phyloP scores from a whole-genome alignment of 1,140 invertebrate species.

The Atta colombica region DNA sequence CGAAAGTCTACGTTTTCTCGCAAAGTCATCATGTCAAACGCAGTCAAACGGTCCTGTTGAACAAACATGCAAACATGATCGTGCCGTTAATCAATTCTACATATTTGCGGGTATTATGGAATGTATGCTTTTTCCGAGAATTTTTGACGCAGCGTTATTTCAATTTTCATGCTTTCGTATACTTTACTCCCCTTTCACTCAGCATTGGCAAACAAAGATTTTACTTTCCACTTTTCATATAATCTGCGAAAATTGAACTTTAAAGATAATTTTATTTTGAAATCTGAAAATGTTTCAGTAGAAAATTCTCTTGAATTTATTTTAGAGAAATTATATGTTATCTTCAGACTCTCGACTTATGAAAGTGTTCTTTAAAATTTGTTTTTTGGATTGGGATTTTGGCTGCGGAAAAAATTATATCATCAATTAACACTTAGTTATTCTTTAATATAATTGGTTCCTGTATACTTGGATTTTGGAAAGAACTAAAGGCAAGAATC shows the following conservation, averaged over 20 bases:
- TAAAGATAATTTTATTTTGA: background rate
- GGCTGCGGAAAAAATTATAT: too few relatives aligned
- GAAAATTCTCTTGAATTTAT: background rate
- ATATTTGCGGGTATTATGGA: constrained; percentile 20
- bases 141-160: constrained; percentile 33
- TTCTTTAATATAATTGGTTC: too few relatives aligned
- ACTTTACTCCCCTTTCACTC: constrained; percentile 45
- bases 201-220: constrained; percentile 24
- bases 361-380: background rate
- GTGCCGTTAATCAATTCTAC: constrained; percentile 16
- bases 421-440: too few relatives aligned
- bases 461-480: too few relatives aligned
- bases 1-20: constrained; percentile 60
- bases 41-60: constrained; percentile 35
- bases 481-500: too few relatives aligned
- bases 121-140: constrained; percentile 22
- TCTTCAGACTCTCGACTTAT: background rate
- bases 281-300: background rate
- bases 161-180: constrained; percentile 43
- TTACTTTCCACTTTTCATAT: constrained; percentile 37
- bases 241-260: constrained; percentile 16
- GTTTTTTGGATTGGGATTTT: background rate
- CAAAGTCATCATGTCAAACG: constrained; percentile 47
- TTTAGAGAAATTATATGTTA: background rate
- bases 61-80: constrained; percentile 34